phyloP scores from a whole-genome alignment of 2,888 invertebrate species.

The Cryptophagus acutangulus region DNA sequence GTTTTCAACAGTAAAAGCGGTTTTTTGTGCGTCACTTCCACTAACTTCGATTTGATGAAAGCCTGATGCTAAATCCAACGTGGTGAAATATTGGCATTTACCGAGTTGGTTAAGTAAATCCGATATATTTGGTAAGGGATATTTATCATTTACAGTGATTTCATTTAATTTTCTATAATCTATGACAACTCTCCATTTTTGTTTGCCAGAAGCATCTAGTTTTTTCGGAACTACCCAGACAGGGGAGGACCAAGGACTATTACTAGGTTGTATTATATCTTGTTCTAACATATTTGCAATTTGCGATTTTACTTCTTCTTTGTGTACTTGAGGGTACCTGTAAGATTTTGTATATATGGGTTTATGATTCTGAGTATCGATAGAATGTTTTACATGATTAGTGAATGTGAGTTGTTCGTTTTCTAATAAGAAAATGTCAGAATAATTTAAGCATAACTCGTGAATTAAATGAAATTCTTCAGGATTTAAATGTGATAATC shows the following conservation, averaged over 20 bases:
- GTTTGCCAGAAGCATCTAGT: slow-evolving; percentile 4
- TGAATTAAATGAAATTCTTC: slow-evolving; percentile 17
- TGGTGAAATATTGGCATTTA: background rate
- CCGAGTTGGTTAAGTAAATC: slow-evolving; percentile 7
- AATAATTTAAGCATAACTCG: slow-evolving; percentile 15
- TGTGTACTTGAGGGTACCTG: slow-evolving; percentile 21
- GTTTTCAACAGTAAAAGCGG: background rate
- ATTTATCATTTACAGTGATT: slow-evolving; percentile 6
- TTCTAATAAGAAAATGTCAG: slow-evolving; percentile 19
- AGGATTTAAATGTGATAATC: slow-evolving; percentile 20
- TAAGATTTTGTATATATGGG: slow-evolving; percentile 5
- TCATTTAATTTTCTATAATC: slow-evolving; percentile 11
- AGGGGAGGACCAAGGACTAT: slow-evolving; percentile 4
- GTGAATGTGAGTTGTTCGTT: slow-evolving; percentile 17
- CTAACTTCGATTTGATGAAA: slow-evolving; percentile 5
- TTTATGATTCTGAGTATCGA: slow-evolving; percentile 14
- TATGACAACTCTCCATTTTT: slow-evolving; percentile 11
- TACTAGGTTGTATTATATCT: slow-evolving; percentile 2
- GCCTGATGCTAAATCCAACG: background rate
- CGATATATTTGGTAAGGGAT: slow-evolving; percentile 7
- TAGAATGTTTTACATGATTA: too few species aligned
- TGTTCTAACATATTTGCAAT: slow-evolving; percentile 4
- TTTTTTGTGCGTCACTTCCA: background rate
- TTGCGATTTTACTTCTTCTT: slow-evolving; percentile 7
- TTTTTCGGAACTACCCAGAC: slow-evolving; percentile 10